A percentile compares a stretch with the other conserved stretches of the same genome.
These are phyloP conservation scores for Conomelus anceps DNA, from an alignment of 2,888 invertebrate species.

Conservation along the genomic window DNA sequence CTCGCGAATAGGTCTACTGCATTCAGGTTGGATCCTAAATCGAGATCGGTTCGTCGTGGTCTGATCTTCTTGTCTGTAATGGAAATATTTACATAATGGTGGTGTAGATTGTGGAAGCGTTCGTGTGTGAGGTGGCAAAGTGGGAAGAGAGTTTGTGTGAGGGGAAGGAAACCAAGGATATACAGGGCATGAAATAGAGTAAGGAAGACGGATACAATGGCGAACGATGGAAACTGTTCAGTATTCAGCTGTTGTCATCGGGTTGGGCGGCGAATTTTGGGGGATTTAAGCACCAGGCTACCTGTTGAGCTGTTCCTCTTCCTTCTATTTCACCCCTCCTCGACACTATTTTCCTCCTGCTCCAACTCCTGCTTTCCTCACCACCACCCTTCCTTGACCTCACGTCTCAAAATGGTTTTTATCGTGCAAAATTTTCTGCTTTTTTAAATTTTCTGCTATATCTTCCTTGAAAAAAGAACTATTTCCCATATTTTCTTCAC, in stretches of 20 bases:
- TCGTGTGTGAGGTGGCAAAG: too few relatives aligned
- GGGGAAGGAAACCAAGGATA: background rate
- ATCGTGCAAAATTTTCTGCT: background rate
- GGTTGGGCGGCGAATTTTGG: background rate
- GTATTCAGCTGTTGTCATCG: background rate
- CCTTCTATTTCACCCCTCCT: background rate
- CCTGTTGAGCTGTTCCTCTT: background rate
- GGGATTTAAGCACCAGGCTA: background rate
- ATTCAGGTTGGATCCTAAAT: background rate
- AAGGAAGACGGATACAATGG: background rate
- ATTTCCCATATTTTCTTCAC: background rate
- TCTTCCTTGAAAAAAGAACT: background rate
- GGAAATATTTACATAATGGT: background rate
- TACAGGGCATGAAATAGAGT: background rate
- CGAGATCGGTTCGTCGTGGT: background rate
- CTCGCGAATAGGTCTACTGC: too few relatives aligned
- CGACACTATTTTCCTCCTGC: background rate
- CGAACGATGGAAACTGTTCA: background rate
- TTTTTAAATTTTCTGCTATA: too few relatives aligned
- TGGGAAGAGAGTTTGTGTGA: too few relatives aligned
- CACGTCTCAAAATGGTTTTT: background rate
- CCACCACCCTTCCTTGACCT: background rate
- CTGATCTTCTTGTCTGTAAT: background rate
- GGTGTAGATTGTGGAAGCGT: background rate
- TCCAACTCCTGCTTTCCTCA: background rate